Percentiles rank a stretch among this genome's conserved stretches.
Evolutionary conservation across 2,888 invertebrate genomes (phyloP).

Genomic region (Cryptus viduatorius): DNA sequence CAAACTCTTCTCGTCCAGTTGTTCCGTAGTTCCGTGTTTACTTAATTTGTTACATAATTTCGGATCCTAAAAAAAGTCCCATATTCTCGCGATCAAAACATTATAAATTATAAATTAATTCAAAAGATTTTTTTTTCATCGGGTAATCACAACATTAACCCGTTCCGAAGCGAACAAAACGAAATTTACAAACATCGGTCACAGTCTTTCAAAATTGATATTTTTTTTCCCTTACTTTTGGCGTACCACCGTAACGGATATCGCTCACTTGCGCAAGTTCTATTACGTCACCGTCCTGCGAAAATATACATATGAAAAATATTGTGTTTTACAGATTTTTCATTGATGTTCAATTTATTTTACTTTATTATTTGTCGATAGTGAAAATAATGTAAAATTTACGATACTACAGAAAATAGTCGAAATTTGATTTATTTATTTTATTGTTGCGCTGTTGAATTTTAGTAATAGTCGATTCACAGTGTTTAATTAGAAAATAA

Average conservation of each 20-base stretch:
- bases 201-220: too few species aligned
- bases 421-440: too few species aligned
- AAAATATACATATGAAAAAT: slow-evolving; percentile 26
- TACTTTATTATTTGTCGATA: not conserved
- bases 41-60: slow-evolving; percentile 86
- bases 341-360: slow-evolving; percentile 29
- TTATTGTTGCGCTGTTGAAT: too few species aligned
- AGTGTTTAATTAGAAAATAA: too few species aligned
- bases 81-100: not conserved
- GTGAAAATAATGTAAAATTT: not conserved
- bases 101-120: too few species aligned
- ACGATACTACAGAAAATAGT: not conserved
- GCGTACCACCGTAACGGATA: slow-evolving; percentile 83
- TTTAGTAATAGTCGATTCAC: too few species aligned
- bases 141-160: too few species aligned
- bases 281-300: slow-evolving; percentile 83
- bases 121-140: not conserved
- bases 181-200: too few species aligned
- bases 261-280: slow-evolving; percentile 84
- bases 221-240: slow-evolving; percentile 76
- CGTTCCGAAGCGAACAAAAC: too few species aligned
- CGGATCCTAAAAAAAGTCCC: slow-evolving; percentile 84
- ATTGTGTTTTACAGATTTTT: not conserved
- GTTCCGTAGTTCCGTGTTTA: slow-evolving; percentile 84
- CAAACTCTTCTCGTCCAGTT: slow-evolving; percentile 88